phyloP scores from a whole-genome alignment of 1,140 invertebrate genomes.

The Anastrepha obliqua region DNA sequence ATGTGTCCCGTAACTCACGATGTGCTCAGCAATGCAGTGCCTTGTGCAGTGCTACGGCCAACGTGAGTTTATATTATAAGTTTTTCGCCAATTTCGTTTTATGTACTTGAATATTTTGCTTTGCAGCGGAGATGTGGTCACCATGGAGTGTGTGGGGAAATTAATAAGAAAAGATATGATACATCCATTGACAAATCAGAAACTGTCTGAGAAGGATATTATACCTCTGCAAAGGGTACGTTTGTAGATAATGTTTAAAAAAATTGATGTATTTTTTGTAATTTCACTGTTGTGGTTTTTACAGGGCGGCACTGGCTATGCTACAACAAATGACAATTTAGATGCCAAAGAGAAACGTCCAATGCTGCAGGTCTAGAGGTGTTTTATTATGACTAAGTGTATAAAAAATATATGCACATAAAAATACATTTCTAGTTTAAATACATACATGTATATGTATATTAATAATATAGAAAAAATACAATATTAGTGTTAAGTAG shows the following conservation, averaged over 20 bases:
- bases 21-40: conserved; percentile 94
- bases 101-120: background rate
- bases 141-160: conserved; percentile 96
- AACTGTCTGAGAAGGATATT: conserved; percentile 94
- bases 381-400: background rate
- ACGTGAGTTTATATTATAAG: conserved; percentile 80
- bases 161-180: conserved; percentile 98
- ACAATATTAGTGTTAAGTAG: too few species aligned
- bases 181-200: conserved; percentile 92
- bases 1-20: conserved; percentile 99
- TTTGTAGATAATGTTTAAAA: background rate
- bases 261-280: conserved; percentile 55
- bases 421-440: too few species aligned
- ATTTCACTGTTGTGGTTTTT: conserved; percentile 63
- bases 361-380: conserved; percentile 85
- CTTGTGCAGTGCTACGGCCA: conserved; percentile 92
- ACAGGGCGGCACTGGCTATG: conserved; percentile 95
- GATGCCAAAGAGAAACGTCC: conserved; percentile 90
- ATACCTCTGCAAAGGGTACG: conserved; percentile 91
- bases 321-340: conserved; percentile 88
- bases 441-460: too few species aligned
- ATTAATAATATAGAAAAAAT: too few species aligned
- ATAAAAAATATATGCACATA: too few species aligned
- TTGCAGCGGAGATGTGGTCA: conserved; percentile 90
- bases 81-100: background rate